A percentile compares a stretch with the other conserved stretches of the same genome.
These are phyloP conservation scores for Rynchops niger DNA, from an alignment of 2,113 vertebrate species.

Conservation along the genomic window DNA sequence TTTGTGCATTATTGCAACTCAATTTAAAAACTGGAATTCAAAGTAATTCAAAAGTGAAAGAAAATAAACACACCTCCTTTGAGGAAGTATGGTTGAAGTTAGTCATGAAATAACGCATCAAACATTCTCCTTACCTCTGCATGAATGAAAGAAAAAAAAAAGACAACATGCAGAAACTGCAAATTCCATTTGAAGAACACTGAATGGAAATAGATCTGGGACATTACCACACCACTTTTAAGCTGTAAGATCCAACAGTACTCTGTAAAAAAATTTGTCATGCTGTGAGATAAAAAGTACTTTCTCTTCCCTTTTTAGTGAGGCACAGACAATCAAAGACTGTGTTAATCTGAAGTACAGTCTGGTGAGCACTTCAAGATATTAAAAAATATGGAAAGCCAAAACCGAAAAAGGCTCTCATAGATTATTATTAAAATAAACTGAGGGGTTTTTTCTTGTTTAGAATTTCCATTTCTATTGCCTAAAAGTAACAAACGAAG, in stretches of 20 bases:
- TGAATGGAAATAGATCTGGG: not conserved
- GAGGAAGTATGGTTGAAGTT: not conserved
- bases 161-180: not conserved
- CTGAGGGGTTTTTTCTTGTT: not conserved
- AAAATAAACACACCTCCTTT: not conserved
- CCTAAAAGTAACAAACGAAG: not conserved
- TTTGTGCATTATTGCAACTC: not conserved
- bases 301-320: not conserved
- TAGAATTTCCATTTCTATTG: not conserved
- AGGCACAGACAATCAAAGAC: conserved; percentile 12
- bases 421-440: not conserved
- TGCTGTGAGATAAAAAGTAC: not conserved
- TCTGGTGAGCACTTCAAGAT: not conserved
- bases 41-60: not conserved
- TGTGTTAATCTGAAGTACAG: not conserved
- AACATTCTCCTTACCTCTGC: not conserved
- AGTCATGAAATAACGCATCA: not conserved
- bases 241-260: not conserved
- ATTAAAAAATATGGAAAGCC: not conserved
- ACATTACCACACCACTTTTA: not conserved
- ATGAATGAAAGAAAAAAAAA: not conserved
- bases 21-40: not conserved
- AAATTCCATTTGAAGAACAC: not conserved
- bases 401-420: not conserved
- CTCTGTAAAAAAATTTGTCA: not conserved